phyloP scores from a whole-genome alignment of 2,888 invertebrate species.

The Eutolmus rufibarbis region DNA sequence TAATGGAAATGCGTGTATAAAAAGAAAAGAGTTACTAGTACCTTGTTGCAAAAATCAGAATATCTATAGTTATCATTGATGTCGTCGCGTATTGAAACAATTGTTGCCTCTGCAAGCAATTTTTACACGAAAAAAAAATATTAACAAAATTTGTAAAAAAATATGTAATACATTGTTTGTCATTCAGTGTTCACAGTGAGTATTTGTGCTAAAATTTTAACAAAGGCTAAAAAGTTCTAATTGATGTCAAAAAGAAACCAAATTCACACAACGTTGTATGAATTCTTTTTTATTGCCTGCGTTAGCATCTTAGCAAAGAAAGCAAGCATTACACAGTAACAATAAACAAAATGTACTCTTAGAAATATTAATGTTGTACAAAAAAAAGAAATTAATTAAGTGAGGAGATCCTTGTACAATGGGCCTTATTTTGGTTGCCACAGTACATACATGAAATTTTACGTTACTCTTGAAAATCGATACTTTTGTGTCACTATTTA shows the following conservation, averaged over 20 bases:
- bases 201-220: conserved; percentile 8
- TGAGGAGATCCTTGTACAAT: background rate
- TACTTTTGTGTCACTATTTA: background rate
- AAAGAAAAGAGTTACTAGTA: conserved; percentile 29
- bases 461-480: background rate
- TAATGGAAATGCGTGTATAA: conserved; percentile 7
- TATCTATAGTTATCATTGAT: background rate
- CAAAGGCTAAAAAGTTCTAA: background rate
- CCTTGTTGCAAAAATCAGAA: conserved; percentile 10
- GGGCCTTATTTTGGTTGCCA: background rate
- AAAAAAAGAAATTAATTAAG: conserved; percentile 15
- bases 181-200: conserved; percentile 5
- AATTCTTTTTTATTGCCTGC: background rate
- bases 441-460: background rate
- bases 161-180: background rate
- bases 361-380: conserved; percentile 15
- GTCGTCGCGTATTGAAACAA: background rate
- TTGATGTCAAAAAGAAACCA: background rate
- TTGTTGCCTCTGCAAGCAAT: conserved; percentile 23
- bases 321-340: background rate
- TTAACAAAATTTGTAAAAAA: background rate
- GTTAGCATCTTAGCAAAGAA: background rate
- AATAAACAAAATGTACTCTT: conserved; percentile 14
- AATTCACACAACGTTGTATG: background rate
- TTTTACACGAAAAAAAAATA: conserved; percentile 16